phyloP scores from a whole-genome alignment of 2,113 vertebrate species.

The Eretmochelys imbricata region DNA sequence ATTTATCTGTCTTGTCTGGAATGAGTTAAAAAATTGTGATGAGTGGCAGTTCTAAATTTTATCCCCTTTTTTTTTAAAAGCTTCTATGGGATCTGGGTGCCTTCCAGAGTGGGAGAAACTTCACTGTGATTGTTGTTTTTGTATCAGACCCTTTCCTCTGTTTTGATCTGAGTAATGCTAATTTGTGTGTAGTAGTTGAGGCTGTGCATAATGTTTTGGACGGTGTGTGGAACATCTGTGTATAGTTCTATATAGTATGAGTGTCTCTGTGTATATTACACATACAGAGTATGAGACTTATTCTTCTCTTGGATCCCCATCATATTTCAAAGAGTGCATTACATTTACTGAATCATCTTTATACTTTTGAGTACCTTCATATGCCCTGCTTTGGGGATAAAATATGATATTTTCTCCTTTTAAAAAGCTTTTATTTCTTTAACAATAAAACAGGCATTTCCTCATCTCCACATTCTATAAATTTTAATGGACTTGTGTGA shows the following conservation, averaged over 20 bases:
- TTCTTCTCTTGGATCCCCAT: neutral
- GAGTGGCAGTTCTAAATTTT: neutral
- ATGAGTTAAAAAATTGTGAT: accelerated
- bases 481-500: slow-evolving; percentile 8
- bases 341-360: neutral
- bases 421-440: neutral
- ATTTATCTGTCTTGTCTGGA: neutral
- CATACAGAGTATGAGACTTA: neutral
- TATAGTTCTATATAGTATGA: neutral
- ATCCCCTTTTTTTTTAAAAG: neutral
- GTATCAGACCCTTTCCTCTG: neutral
- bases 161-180: neutral
- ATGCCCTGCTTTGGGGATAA: neutral
- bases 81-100: neutral
- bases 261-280: neutral
- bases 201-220: neutral
- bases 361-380: neutral
- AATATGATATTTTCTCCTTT: neutral
- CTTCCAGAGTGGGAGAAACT: neutral
- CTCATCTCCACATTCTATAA: neutral
- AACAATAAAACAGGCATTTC: neutral
- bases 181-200: neutral
- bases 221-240: neutral
- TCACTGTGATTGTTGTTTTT: neutral
- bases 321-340: neutral